These are phyloP conservation scores for Brachionus manjavacas DNA, from an alignment of 1,140 invertebrate genomes.

Conservation along the genomic window DNA sequence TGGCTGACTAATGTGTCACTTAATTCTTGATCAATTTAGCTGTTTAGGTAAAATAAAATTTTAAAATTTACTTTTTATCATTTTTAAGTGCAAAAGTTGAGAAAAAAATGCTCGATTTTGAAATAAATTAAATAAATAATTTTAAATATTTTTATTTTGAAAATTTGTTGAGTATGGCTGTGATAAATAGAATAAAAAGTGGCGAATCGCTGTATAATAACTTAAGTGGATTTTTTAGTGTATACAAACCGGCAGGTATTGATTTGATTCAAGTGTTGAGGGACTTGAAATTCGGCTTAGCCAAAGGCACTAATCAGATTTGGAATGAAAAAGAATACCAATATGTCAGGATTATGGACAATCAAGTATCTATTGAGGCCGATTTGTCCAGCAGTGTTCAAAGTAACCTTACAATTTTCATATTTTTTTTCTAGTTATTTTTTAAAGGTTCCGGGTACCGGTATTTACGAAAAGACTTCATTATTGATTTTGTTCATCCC, in stretches of 20 bases:
- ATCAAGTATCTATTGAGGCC: neutral
- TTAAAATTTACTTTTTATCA: neutral
- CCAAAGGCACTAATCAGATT: neutral
- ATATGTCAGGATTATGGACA: neutral
- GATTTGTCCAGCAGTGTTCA: neutral
- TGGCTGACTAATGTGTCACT: neutral
- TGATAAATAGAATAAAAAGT: neutral
- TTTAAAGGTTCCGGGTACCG: neutral
- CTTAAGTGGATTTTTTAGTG: neutral
- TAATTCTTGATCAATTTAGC: neutral
- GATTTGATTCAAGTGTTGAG: neutral
- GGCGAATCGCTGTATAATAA: neutral
- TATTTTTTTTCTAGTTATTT: neutral
- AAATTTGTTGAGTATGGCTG: neutral
- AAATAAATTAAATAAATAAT: neutral
- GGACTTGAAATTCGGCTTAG: neutral
- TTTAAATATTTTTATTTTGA: neutral
- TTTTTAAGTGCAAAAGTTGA: neutral
- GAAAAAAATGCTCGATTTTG: neutral
- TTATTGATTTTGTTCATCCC: constrained; percentile 34
- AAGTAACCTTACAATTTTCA: neutral
- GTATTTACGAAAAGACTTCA: constrained; percentile 32
- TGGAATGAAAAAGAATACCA: neutral
- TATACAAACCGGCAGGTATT: constrained; percentile 8
- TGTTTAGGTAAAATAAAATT: neutral